phyloP scores from a whole-genome alignment of 2,113 vertebrate species.

The Cariama cristata region DNA sequence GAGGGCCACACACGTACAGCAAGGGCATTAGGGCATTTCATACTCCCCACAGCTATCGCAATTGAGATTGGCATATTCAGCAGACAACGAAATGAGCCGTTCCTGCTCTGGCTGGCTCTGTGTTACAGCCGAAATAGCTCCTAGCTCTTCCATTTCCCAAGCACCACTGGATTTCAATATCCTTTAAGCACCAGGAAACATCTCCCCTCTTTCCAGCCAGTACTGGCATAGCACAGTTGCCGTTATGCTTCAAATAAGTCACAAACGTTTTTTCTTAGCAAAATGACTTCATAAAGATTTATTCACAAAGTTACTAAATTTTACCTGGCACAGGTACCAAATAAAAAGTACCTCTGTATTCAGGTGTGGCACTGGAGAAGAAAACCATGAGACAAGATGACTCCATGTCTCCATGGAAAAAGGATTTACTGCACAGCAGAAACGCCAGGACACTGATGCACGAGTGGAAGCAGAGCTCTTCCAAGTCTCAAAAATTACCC shows the following conservation, averaged over 20 bases:
- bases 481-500: not conserved
- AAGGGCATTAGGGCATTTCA: conserved; percentile 24
- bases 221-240: not conserved
- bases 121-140: conserved; percentile 3
- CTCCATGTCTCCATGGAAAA: not conserved
- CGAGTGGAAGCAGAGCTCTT: not conserved
- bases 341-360: not conserved
- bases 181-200: not conserved
- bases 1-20: not conserved
- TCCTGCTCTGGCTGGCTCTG: conserved; percentile 9
- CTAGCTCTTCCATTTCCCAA: conserved; percentile 7
- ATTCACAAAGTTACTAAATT: not conserved
- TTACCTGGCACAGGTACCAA: not conserved
- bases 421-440: not conserved
- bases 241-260: not conserved
- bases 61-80: not conserved
- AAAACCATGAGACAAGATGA: not conserved
- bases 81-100: conserved; percentile 5
- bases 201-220: not conserved
- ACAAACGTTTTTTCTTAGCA: not conserved
- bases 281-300: not conserved
- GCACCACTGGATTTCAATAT: conserved; percentile 12
- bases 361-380: not conserved
- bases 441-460: not conserved
- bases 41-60: not conserved